Evolutionary conservation across 37 sponge, comb jelly and placozoan species (phyloP).

Genomic region (Amphimedon queenslandica): DNA sequence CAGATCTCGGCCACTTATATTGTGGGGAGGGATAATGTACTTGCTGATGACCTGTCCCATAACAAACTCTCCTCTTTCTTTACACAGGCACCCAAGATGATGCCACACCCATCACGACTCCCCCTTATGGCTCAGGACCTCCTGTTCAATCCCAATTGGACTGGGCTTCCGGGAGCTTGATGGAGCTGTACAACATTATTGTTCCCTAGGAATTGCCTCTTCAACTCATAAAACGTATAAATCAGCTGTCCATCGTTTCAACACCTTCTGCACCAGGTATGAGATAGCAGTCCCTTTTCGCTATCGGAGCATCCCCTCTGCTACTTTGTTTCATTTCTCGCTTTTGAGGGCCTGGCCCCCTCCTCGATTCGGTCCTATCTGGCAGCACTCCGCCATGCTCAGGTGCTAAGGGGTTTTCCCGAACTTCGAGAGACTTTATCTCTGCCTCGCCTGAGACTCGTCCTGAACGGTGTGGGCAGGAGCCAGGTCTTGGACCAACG

Average conservation of each 20-base stretch:
- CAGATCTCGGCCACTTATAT: neutral
- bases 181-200: slow-evolving; percentile 20
- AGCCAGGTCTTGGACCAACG: neutral
- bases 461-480: slow-evolving; percentile 9
- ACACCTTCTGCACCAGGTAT: slow-evolving; percentile 24
- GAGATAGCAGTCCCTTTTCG: slow-evolving; percentile 26
- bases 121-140: neutral
- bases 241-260: slow-evolving; percentile 17
- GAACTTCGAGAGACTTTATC: slow-evolving; percentile 13
- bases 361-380: slow-evolving; percentile 44
- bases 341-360: slow-evolving; percentile 14
- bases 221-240: slow-evolving; percentile 40
- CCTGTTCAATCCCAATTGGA: slow-evolving; percentile 28
- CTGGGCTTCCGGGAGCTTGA: slow-evolving; percentile 55
- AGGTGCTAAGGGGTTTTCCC: slow-evolving; percentile 26
- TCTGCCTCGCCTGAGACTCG: slow-evolving; percentile 24
- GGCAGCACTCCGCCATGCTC: slow-evolving; percentile 24
- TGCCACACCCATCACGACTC: neutral
- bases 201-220: slow-evolving; percentile 26
- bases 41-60: slow-evolving; percentile 38
- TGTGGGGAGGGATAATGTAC: slow-evolving; percentile 5
- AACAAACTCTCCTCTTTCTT: slow-evolving; percentile 10
- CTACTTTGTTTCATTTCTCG: slow-evolving; percentile 36
- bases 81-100: neutral
- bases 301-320: slow-evolving; percentile 41